These are phyloP conservation scores for Seriola aureovittata DNA, from an alignment of 2,113 vertebrate species.

Conservation along the genomic window DNA sequence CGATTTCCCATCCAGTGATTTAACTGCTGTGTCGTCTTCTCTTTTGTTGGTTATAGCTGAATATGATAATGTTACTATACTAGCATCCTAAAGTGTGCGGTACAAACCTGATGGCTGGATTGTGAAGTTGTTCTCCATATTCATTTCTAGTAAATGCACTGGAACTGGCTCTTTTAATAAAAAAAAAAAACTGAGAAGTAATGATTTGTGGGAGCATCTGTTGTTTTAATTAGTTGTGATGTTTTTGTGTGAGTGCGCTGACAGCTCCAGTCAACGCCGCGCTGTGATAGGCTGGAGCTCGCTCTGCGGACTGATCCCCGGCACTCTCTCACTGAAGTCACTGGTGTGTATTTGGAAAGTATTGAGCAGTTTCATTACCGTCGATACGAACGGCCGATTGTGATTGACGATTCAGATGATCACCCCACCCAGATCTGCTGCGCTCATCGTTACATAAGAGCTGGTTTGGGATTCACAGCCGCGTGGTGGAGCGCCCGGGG, in stretches of 20 bases:
- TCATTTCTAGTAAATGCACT: slow-evolving; percentile 74
- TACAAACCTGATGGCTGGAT: slow-evolving; percentile 73
- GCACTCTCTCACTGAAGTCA: slow-evolving; percentile 57
- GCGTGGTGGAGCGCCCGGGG: slow-evolving; percentile 62
- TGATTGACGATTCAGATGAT: slow-evolving; percentile 73
- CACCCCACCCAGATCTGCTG: slow-evolving; percentile 62
- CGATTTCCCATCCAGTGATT: slow-evolving; percentile 52
- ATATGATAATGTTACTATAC: slow-evolving; percentile 59
- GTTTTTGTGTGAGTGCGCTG: neutral
- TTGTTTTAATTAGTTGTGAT: neutral
- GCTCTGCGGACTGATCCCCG: slow-evolving; percentile 23
- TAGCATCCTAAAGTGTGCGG: slow-evolving; percentile 64
- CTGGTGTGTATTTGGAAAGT: slow-evolving; percentile 74
- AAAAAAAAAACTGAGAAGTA: slow-evolving; percentile 29
- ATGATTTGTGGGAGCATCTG: slow-evolving; percentile 14
- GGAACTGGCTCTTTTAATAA: slow-evolving; percentile 80
- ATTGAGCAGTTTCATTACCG: slow-evolving; percentile 66
- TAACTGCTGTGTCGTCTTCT: slow-evolving; percentile 49
- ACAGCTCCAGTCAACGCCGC: neutral
- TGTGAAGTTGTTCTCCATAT: slow-evolving; percentile 74
- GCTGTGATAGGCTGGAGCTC: slow-evolving; percentile 3
- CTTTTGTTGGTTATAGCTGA: slow-evolving; percentile 60
- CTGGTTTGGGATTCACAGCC: slow-evolving; percentile 61
- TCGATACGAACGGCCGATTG: slow-evolving; percentile 74
- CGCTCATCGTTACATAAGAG: slow-evolving; percentile 75